Conservation (phyloP, 2,797 vertebrate genomes). For the Bucorvus abyssinicus region DNA sequence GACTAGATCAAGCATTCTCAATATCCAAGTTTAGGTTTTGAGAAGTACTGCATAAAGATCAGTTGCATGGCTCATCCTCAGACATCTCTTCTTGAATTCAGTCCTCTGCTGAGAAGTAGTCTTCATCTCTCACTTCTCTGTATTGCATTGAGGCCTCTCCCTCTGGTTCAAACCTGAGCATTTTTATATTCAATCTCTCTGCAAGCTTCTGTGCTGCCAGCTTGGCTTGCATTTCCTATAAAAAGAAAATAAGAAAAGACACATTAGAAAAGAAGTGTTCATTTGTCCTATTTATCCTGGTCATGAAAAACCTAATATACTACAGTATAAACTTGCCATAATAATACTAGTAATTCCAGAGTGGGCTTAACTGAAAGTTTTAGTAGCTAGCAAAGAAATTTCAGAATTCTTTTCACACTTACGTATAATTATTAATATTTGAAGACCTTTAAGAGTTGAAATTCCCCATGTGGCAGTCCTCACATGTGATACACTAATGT, state of each 20-base stretch:
- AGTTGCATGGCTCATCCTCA: background rate
- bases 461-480: background rate
- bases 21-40: background rate
- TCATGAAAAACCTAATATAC: background rate
- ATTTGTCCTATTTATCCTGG: background rate
- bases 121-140: constrained; percentile 86
- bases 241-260: background rate
- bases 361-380: background rate
- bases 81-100: constrained; percentile 31
- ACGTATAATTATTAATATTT: background rate
- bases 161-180: constrained; percentile 84
- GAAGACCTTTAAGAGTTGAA: background rate
- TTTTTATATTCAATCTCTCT: constrained; percentile 84
- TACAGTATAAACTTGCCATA: background rate
- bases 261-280: background rate
- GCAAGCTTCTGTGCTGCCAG: constrained; percentile 90
- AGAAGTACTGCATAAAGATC: background rate
- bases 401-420: background rate
- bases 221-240: constrained; percentile 90
- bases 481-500: background rate
- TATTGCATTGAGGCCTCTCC: constrained; percentile 79
- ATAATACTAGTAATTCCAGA: background rate
- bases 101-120: constrained; percentile 83
- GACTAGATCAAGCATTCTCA: background rate
- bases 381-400: background rate